phyloP scores from a whole-genome alignment of 2,113 vertebrate species.

The Lycaon pictus region DNA sequence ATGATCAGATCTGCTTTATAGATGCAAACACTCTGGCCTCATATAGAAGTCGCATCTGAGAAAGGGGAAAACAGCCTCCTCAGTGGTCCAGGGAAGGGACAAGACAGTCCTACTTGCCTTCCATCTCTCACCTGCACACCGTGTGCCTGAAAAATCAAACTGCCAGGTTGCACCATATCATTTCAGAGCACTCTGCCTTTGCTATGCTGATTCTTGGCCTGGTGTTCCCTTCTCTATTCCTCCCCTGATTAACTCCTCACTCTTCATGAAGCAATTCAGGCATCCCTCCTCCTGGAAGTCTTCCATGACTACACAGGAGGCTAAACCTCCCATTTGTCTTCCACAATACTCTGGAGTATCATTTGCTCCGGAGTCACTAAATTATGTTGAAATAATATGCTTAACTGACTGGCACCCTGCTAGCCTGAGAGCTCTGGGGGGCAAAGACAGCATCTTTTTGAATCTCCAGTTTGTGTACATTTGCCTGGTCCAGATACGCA shows the following conservation, averaged over 20 bases:
- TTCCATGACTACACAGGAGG: not conserved
- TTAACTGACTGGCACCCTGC: not conserved
- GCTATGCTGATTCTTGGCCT: not conserved
- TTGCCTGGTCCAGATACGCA: not conserved
- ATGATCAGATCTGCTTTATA: not conserved
- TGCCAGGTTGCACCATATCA: rapidly evolving
- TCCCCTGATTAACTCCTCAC: not conserved
- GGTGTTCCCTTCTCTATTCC: not conserved
- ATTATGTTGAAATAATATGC: not conserved
- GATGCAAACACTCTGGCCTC: not conserved
- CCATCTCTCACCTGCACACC: not conserved
- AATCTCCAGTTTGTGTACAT: not conserved
- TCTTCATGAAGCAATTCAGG: not conserved
- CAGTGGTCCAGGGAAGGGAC: not conserved
- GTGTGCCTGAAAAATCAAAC: not conserved
- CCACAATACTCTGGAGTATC: not conserved
- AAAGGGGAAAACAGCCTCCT: not conserved
- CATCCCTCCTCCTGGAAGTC: not conserved
- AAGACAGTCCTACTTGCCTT: rapidly evolving
- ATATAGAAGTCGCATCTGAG: not conserved
- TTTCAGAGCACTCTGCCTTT: not conserved
- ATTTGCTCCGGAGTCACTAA: not conserved
- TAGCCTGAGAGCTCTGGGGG: not conserved
- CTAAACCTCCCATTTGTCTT: not conserved
- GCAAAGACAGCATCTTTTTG: not conserved